Conservation (phyloP, 2,888 invertebrate species). For the Rotaria magnacalcarata region DNA sequence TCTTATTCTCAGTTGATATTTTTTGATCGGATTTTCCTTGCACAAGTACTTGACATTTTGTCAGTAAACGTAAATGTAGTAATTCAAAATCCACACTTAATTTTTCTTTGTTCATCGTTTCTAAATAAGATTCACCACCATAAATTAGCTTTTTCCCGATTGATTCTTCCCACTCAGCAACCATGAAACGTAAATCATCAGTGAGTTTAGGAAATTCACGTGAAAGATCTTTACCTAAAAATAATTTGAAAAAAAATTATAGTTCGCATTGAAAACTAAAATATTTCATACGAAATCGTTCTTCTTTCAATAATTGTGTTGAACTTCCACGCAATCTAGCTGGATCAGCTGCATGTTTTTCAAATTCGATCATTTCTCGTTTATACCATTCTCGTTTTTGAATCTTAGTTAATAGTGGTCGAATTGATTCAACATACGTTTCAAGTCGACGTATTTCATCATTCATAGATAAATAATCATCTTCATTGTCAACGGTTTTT, state of each 20-base stretch:
- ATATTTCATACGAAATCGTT: not conserved
- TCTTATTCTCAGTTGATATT: not conserved
- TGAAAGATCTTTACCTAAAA: not conserved
- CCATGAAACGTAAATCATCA: conserved; percentile 20
- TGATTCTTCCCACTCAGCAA: conserved; percentile 19
- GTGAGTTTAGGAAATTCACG: conserved; percentile 17
- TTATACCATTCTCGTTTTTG: conserved; percentile 38
- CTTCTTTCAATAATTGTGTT: conserved; percentile 27
- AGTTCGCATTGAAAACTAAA: not conserved
- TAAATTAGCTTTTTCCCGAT: not conserved
- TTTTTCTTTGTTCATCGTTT: not conserved
- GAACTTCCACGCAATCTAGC: not conserved
- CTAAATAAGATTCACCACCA: conserved; percentile 30
- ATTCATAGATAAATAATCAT: conserved; percentile 10
- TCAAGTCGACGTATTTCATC: conserved; percentile 19
- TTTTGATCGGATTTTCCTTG: not conserved
- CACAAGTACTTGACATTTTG: not conserved
- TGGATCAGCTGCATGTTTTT: conserved; percentile 27
- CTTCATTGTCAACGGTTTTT: not conserved
- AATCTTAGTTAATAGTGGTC: not conserved
- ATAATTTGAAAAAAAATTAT: not conserved
- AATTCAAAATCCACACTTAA: not conserved
- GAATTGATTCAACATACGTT: conserved; percentile 14
- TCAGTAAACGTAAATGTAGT: not conserved
- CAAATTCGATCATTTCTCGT: conserved; percentile 31